A percentile compares a stretch with the other conserved stretches of the same genome.
Evolutionary conservation across 2,888 invertebrate species (phyloP).

Genomic region (Zele albiditarsus): DNA sequence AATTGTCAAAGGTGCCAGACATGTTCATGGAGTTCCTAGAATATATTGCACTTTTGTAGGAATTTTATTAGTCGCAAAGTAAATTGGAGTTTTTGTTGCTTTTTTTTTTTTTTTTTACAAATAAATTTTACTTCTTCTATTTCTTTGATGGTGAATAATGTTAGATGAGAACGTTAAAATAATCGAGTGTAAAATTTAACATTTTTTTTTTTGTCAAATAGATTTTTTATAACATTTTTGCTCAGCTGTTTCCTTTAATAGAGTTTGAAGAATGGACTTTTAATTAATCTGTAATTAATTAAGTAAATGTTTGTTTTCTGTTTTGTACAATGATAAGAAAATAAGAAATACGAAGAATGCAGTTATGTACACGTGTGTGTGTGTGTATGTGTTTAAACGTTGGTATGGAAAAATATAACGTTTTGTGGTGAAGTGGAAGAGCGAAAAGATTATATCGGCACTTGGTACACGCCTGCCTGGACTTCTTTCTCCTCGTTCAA

Average conservation of each 20-base stretch:
- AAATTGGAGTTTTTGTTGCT: too few relatives aligned
- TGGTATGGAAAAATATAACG: constrained; percentile 26
- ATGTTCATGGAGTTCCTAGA: neutral
- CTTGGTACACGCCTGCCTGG: constrained; percentile 44
- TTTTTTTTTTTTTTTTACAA: too few relatives aligned
- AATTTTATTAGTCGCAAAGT: neutral
- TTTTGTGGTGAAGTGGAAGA: constrained; percentile 31
- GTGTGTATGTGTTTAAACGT: neutral
- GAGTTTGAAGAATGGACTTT: neutral
- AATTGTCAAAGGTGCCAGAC: constrained; percentile 35
- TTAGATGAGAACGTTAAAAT: too few relatives aligned
- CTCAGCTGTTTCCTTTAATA: neutral
- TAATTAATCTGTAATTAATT: constrained; percentile 6
- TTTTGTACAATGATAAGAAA: neutral
- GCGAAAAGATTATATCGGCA: constrained; percentile 44
- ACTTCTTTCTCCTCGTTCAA: constrained; percentile 44
- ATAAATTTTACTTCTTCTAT: neutral
- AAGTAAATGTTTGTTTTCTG: neutral
- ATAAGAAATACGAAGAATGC: constrained; percentile 5
- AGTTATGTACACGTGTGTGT: neutral
- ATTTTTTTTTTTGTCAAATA: too few relatives aligned
- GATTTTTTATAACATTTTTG: too few relatives aligned
- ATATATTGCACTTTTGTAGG: constrained; percentile 2
- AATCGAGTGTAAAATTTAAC: too few relatives aligned
- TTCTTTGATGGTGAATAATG: neutral